Base-by-base conservation (phyloP, 2,797 vertebrate genomes). In the Pelodytes ibericus region DNA sequence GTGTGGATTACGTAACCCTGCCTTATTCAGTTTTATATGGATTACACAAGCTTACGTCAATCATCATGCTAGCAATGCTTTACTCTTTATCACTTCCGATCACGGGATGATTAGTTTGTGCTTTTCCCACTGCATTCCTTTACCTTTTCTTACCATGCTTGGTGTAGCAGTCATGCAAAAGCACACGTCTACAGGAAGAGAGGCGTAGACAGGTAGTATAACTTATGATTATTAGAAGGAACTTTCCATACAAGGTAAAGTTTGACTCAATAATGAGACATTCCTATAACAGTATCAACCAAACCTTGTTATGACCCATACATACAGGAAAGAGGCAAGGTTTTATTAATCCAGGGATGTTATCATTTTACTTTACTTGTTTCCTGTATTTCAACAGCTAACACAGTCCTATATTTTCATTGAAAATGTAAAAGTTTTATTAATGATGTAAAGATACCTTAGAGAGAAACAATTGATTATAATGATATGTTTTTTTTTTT, bases 41-140 rank as follows among this genome's bases (percentile, higher is more conserved):
- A 61, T 75, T 20, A 9, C 33, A 8, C 49, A 27, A 44, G 39
- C 15, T 61, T 49, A 75, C 72, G 60, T 75, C 72, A 75, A 68
- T 75, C 72, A 75, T 20, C 56, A 33, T 31, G 20, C n/a, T 30
- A 7, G 16, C 11, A 53, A 22, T 53, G 3, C 49, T 53, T 53
- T 22, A 53, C 49, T 53, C 3, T 4, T 62, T 62, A 33, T 41
- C n/a, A 66, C 68, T 71, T 47, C 59, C 26, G 10, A 71, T 77
- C 74, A 76, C 57, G 33, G 31, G 74, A 33, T 70, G 39, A 41
- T 53, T 51, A 15, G 7, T 4, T 62, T 26, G 60, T 4, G 24
- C 33, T 57, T 63, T 60, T 56, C 29, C 16, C 16, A 25, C 49
- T 71, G 59, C 74, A 70, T 77, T 77, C 75, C 60, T 33, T 31